Conservation (phyloP, 2,888 invertebrate species). For the Zelleria hepariella region DNA sequence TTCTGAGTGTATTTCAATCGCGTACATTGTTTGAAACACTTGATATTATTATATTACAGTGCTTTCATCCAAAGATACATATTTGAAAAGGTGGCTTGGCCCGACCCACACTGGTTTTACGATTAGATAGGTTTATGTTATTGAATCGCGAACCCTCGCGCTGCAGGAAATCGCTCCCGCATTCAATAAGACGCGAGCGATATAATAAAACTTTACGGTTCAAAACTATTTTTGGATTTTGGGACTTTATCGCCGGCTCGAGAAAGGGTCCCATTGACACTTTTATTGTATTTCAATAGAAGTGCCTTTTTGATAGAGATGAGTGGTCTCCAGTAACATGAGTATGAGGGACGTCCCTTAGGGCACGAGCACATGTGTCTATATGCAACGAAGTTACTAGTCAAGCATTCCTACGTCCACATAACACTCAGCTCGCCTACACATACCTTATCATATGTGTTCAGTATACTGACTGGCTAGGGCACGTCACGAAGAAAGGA, state of each 20-base stretch:
- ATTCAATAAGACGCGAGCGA: constrained; percentile 47
- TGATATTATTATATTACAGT: too few species aligned
- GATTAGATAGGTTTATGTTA: constrained; percentile 39
- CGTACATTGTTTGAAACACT: too few species aligned
- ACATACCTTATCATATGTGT: too few species aligned
- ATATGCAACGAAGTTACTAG: too few species aligned
- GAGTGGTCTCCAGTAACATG: not conserved
- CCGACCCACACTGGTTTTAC: constrained; percentile 1
- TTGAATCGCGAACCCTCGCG: constrained; percentile 33
- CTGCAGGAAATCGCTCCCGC: constrained; percentile 37
- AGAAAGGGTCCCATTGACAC: not conserved
- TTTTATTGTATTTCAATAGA: not conserved
- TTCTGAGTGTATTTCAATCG: too few species aligned
- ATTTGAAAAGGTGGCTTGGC: not conserved
- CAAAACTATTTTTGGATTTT: constrained; percentile 44
- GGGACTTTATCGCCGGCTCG: constrained; percentile 12
- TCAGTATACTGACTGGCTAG: too few species aligned
- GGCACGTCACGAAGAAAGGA: too few species aligned
- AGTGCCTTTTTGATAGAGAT: not conserved
- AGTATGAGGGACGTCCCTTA: not conserved
- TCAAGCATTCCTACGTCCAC: too few species aligned
- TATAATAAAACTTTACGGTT: constrained; percentile 35
- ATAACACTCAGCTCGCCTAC: too few species aligned
- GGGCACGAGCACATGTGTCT: too few species aligned
- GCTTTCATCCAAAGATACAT: not conserved